A percentile compares a stretch with the other conserved stretches of the same genome.
Evolutionary conservation across 1,140 invertebrate species (phyloP).

Genomic region (Drosophila melanogaster): Release_6_plus_ISO1_MT NT_033779.5:18152001-18152500

Average conservation of each 20-base stretch:
- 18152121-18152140: constrained; percentile 73
- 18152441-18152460: background rate
- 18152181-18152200: constrained; percentile 16
- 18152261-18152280: constrained; percentile 21
- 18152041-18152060: constrained; percentile 41
- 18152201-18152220: constrained; percentile 25
- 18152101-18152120: constrained; percentile 73
- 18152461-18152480: background rate
- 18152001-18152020: constrained; percentile 13
- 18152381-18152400: constrained; percentile 14
- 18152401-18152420: constrained; percentile 18
- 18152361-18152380: constrained; percentile 29
- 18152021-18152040: constrained; percentile 48
- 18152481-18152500: background rate
- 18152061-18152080: constrained; percentile 3
- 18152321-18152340: constrained; percentile 46
- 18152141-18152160: constrained; percentile 39
- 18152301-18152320: constrained; percentile 38
- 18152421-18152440: background rate
- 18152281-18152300: constrained; percentile 64
- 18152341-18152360: constrained; percentile 33
- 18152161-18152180: constrained; percentile 25
- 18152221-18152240: constrained; percentile 43
- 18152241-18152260: constrained; percentile 40
- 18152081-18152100: constrained; percentile 48